A percentile compares a stretch with the other conserved stretches of the same genome.
Evolutionary conservation across 2,113 vertebrate genomes (phyloP).

Genomic region (Oxyruncus cristatus): DNA sequence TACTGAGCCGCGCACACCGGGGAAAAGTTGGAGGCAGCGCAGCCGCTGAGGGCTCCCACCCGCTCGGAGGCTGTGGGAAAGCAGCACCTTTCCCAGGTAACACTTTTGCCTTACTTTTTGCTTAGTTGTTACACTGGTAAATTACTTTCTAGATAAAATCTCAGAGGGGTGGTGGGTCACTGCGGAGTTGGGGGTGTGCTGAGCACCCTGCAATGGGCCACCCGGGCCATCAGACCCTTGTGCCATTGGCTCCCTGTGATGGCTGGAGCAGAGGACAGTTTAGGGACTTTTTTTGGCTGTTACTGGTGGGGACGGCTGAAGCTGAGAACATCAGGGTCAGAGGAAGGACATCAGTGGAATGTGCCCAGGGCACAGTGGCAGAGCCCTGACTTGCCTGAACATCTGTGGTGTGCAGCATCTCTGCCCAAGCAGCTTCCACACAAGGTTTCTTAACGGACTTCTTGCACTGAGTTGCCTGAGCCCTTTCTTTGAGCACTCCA

Average conservation of each 20-base stretch:
- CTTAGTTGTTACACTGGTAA: not conserved
- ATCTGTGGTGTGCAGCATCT: not conserved
- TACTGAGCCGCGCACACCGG: rapidly evolving
- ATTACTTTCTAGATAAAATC: not conserved
- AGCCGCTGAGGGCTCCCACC: not conserved
- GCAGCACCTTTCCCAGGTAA: slow-evolving; percentile 45
- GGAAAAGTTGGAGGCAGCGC: not conserved
- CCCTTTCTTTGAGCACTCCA: not conserved
- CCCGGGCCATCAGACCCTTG: not conserved
- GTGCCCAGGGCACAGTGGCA: not conserved
- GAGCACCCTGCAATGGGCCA: not conserved
- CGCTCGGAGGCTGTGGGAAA: not conserved
- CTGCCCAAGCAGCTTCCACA: not conserved
- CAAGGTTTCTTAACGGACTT: not conserved
- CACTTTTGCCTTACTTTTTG: not conserved
- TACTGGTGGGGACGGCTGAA: not conserved
- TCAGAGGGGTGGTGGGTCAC: not conserved
- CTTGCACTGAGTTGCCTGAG: rapidly evolving
- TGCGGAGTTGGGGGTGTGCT: not conserved
- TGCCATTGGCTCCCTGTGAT: no score
- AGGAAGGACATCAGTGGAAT: rapidly evolving
- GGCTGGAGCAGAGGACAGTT: not conserved
- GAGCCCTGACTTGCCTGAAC: not conserved
- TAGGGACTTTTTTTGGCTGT: not conserved
- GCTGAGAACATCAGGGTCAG: rapidly evolving